Base-by-base conservation (phyloP, 1,140 invertebrate species). In the Lucilia cuprina region DNA sequence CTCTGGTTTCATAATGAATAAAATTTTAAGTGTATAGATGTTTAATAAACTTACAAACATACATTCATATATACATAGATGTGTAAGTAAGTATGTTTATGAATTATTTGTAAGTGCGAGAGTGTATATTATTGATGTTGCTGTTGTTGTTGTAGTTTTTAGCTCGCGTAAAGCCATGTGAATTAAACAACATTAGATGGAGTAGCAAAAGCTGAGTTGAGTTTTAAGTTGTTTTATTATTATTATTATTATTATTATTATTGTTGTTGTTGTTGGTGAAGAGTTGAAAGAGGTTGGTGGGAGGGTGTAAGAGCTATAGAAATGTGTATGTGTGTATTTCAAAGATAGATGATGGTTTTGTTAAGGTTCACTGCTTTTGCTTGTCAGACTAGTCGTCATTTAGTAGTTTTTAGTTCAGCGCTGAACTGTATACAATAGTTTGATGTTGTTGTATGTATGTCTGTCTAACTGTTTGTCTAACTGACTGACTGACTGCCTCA, bases 371-470 rank as follows among this genome's bases (percentile, higher is more conserved):
- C 65, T 70, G 65, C n/a, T 70, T 70, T 70, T 19, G 65, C 65
- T 70, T 70, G 65, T 70, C 65, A 70, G 65, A 70, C 65, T 70
- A 70, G 65, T 70, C 65, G 65, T 70, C 65, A 70, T 70, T 70
- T 70, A 21, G 65, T 70, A 21, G n/a, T 70, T 70, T 70, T 10
- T 70, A 21, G 65, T 70, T 70, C 7, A 70, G 65, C 19, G 25
- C 25, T 30, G 25, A 30, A 30, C 25, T 30, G 25, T 30, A 30
- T 30, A 30, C 25, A 30, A 30, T 70, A 12, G 50, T 41, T 8
- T 41, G 55, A 14, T 60, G 14, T 17, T 60, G 21, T 4, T 70
- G 65, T 70, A 10, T 70, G 19, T 21, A 0, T 70, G n/a, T 25
- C 9, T 70, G 19, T 25, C 3, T 70, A 12, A 12, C 9, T 25